phyloP scores from a whole-genome alignment of 2,888 invertebrate genomes.

The Heliconius erato region DNA sequence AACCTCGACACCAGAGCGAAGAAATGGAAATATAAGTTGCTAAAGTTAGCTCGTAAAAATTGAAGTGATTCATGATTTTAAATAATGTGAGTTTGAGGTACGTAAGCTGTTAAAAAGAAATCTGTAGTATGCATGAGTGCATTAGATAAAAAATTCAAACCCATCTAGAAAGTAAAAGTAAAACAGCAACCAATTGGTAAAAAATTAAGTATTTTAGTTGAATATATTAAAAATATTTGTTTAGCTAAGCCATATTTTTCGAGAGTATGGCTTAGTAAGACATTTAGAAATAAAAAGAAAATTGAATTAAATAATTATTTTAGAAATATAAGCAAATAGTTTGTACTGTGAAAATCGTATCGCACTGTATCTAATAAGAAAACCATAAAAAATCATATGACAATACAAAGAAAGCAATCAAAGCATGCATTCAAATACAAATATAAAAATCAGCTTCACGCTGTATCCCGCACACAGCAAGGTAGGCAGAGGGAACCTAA shows the following conservation, averaged over 20 bases:
- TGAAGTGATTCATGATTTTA: background rate
- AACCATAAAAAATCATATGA: background rate
- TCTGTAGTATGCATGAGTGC: slow-evolving; percentile 41
- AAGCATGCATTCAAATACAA: background rate
- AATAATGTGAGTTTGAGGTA: slow-evolving; percentile 31
- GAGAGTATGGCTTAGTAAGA: background rate
- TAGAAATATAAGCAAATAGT: background rate
- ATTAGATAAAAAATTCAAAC: slow-evolving; percentile 33
- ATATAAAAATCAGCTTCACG: too few relatives aligned
- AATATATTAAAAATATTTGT: background rate
- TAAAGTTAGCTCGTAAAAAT: background rate
- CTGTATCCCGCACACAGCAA: too few relatives aligned
- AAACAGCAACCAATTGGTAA: background rate
- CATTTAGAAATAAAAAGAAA: background rate
- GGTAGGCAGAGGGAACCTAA: too few relatives aligned
- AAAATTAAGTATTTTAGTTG: background rate
- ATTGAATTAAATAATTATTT: background rate
- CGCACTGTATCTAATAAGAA: too few relatives aligned
- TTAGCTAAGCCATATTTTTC: slow-evolving; percentile 42
- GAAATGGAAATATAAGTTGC: too few relatives aligned
- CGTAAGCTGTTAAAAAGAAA: slow-evolving; percentile 45
- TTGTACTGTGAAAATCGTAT: too few relatives aligned
- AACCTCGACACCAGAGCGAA: too few relatives aligned
- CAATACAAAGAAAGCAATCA: background rate
- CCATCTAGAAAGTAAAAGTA: slow-evolving; percentile 47